phyloP scores from a whole-genome alignment of 53 echinoderm and acorn worm species.

The Zoroaster sp. region DNA sequence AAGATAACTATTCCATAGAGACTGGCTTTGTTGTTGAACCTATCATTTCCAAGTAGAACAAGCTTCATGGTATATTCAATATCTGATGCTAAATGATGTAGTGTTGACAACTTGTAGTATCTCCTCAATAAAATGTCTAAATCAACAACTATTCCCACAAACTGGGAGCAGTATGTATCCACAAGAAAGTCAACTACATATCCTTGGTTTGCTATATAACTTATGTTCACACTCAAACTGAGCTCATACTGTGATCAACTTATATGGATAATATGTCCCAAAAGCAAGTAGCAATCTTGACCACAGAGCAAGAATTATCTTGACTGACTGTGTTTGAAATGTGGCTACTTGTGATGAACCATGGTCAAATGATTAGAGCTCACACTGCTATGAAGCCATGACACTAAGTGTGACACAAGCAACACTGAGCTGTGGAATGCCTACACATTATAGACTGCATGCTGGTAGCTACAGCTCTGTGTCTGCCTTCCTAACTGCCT shows the following conservation, averaged over 20 bases:
- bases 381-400: constrained; percentile 1
- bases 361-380: neutral
- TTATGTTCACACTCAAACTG: neutral
- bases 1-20: constrained; percentile 3
- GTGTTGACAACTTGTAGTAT: neutral
- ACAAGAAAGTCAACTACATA: neutral
- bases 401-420: neutral
- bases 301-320: neutral
- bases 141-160: neutral
- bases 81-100: neutral
- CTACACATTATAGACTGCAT: constrained; percentile 37
- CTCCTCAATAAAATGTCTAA: neutral
- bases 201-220: neutral
- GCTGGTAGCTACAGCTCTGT: constrained; percentile 24
- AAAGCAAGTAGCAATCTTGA: too few relatives aligned
- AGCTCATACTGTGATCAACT: neutral
- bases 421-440: constrained; percentile 24
- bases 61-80: neutral
- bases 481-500: neutral
- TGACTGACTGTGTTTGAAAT: neutral
- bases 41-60: constrained; percentile 1
- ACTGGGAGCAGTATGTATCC: too few relatives aligned
- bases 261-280: neutral
- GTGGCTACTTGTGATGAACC: neutral
- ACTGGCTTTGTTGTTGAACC: neutral